Percentiles rank a stretch among this genome's conserved stretches.
These are phyloP conservation scores for Drosophila eohydei DNA, from an alignment of 2,888 invertebrate genomes.

Conservation along the genomic window DNA sequence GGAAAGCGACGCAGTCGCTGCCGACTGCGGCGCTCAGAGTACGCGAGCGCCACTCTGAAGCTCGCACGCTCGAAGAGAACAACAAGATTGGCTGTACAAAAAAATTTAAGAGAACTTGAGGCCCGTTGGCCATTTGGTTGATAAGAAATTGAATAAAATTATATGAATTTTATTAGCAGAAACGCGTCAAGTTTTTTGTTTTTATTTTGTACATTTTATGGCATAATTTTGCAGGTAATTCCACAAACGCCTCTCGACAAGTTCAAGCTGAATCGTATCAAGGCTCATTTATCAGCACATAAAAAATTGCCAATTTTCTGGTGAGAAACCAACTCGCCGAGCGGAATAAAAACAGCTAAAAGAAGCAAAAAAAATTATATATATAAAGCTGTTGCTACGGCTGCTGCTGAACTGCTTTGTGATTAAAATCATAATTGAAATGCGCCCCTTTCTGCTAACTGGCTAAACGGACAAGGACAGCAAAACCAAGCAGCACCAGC, in stretches of 20 bases:
- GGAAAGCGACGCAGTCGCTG: constrained; percentile 50
- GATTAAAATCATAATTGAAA: constrained; percentile 78
- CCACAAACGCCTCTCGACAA: constrained; percentile 45
- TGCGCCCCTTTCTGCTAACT: constrained; percentile 37
- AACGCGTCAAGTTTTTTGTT: constrained; percentile 30
- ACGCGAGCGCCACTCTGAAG: constrained; percentile 3
- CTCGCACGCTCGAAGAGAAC: constrained; percentile 27
- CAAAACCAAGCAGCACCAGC: constrained; percentile 28
- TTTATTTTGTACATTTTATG: constrained; percentile 33
- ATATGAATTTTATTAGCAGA: constrained; percentile 68
- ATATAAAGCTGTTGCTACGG: constrained; percentile 42
- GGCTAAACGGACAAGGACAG: constrained; percentile 13
- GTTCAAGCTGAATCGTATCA: constrained; percentile 51
- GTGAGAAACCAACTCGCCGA: constrained; percentile 46
- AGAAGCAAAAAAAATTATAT: constrained; percentile 4
- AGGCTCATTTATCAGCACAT: constrained; percentile 69
- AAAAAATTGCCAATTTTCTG: constrained; percentile 58
- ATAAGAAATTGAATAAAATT: constrained; percentile 77
- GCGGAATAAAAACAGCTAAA: constrained; percentile 12
- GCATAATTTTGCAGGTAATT: constrained; percentile 48
- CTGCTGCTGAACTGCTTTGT: constrained; percentile 28
- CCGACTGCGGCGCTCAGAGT: constrained; percentile 34
- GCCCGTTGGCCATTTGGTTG: constrained; percentile 53
- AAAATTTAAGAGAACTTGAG: constrained; percentile 50
- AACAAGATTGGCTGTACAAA: constrained; percentile 1